These are phyloP conservation scores for Reinhardtius hippoglossoides DNA, from an alignment of 2,113 vertebrate genomes.

Conservation along the genomic window DNA sequence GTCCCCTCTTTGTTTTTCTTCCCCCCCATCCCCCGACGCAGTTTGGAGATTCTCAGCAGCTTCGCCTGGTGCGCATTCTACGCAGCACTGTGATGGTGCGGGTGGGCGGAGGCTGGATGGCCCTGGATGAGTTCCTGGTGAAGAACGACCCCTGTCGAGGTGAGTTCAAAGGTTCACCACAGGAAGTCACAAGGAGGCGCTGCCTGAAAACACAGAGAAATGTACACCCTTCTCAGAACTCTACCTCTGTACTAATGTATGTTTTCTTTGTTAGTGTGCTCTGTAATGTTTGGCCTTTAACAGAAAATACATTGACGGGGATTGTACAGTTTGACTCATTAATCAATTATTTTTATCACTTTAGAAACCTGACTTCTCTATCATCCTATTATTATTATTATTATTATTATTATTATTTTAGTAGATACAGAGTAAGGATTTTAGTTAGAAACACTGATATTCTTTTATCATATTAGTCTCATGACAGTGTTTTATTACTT, in stretches of 20 bases:
- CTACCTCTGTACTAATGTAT: neutral
- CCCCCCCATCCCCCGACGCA: constrained; percentile 51
- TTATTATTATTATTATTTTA: too few species aligned
- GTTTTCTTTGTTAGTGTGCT: rapidly evolving
- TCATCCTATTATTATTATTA: too few species aligned
- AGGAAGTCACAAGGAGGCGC: neutral
- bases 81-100: constrained; percentile 99
- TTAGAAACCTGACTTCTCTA: too few species aligned
- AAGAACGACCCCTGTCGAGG: constrained; percentile 99
- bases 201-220: neutral
- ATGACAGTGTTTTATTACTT: too few species aligned
- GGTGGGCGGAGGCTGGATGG: constrained; percentile 99
- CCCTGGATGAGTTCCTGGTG: constrained; percentile 97
- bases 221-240: neutral
- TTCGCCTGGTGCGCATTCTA: constrained; percentile 95
- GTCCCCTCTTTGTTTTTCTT: constrained; percentile 28
- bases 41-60: constrained; percentile 98
- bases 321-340: neutral
- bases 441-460: too few species aligned
- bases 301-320: neutral
- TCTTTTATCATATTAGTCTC: too few species aligned
- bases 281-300: neutral
- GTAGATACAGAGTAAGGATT: too few species aligned
- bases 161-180: constrained; percentile 75
- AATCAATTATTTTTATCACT: neutral